phyloP scores from a whole-genome alignment of 1,140 invertebrate genomes.

The Drosophila littoralis region DNA sequence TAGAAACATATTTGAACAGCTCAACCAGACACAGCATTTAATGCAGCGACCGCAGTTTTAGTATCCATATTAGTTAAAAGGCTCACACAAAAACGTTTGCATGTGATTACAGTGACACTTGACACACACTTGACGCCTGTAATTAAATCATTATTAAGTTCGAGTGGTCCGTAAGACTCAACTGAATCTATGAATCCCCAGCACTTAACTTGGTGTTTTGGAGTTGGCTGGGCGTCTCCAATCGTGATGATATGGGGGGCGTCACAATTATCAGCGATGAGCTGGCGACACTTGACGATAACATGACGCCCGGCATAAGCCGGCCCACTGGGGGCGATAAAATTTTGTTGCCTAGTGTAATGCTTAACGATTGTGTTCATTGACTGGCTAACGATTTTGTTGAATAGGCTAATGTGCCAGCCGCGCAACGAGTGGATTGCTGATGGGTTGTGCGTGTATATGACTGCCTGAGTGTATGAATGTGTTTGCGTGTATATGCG shows the following conservation, averaged over 20 bases:
- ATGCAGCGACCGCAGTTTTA: too few relatives aligned
- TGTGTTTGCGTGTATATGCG: conserved; percentile 8
- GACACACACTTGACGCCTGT: conserved; percentile 34
- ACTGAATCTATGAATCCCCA: conserved; percentile 4
- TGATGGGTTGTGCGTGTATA: conserved; percentile 8
- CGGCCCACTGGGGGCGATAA: conserved; percentile 57
- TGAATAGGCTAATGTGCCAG: conserved; percentile 70
- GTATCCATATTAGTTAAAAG: too few relatives aligned
- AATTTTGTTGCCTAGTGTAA: conserved; percentile 77
- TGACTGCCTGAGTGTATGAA: background rate
- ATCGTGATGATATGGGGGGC: conserved; percentile 43
- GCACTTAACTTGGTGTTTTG: background rate
- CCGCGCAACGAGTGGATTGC: conserved; percentile 16
- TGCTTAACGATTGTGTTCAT: conserved; percentile 76
- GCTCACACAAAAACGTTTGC: background rate
- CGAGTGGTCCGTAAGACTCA: conserved; percentile 17
- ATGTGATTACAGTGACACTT: conserved; percentile 23
- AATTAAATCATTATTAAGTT: conserved; percentile 69
- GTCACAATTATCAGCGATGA: conserved; percentile 72
- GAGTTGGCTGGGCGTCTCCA: conserved; percentile 2
- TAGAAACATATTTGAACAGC: too few relatives aligned
- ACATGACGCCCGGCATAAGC: conserved; percentile 19
- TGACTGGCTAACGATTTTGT: conserved; percentile 74
- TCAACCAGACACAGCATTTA: too few relatives aligned
- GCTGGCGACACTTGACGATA: conserved; percentile 70